phyloP scores from a whole-genome alignment of 2,888 invertebrate genomes.

The Scaptodrosophila latifasciaeformis region DNA sequence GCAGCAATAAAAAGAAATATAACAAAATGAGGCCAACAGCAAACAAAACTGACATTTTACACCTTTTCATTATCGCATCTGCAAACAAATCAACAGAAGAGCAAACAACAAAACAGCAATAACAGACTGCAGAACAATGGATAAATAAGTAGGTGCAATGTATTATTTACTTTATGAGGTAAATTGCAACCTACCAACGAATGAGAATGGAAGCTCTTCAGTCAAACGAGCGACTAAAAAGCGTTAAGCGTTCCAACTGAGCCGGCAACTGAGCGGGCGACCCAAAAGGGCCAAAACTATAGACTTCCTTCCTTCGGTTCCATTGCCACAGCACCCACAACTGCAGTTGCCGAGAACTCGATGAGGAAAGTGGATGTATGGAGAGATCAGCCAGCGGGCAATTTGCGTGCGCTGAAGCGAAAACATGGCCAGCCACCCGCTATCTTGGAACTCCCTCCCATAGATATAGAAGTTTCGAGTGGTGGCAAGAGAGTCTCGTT shows the following conservation, averaged over 20 bases:
- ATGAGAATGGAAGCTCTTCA: background rate
- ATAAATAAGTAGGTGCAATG: conserved; percentile 65
- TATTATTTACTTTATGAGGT: conserved; percentile 65
- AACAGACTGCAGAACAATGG: conserved; percentile 23
- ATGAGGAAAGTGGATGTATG: conserved; percentile 11
- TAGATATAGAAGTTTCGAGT: too few species aligned
- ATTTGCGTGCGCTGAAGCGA: conserved; percentile 53
- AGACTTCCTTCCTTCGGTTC: background rate
- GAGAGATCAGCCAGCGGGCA: conserved; percentile 24
- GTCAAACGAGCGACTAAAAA: conserved; percentile 59
- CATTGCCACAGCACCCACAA: conserved; percentile 21
- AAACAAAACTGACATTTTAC: conserved; percentile 66
- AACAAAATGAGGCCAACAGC: conserved; percentile 47
- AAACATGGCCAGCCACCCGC: conserved; percentile 31
- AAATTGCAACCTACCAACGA: conserved; percentile 44
- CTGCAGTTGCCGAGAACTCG: too few species aligned
- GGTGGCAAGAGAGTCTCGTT: too few species aligned
- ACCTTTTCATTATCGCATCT: conserved; percentile 61
- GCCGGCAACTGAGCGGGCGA: background rate
- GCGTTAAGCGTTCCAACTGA: conserved; percentile 56
- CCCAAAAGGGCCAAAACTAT: too few species aligned
- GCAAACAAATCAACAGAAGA: conserved; percentile 53
- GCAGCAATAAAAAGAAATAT: conserved; percentile 31
- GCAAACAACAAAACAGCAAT: conserved; percentile 7
- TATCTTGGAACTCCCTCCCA: background rate